These are phyloP conservation scores for Aphodius granarius DNA, from an alignment of 2,888 invertebrate genomes.

Conservation along the genomic window DNA sequence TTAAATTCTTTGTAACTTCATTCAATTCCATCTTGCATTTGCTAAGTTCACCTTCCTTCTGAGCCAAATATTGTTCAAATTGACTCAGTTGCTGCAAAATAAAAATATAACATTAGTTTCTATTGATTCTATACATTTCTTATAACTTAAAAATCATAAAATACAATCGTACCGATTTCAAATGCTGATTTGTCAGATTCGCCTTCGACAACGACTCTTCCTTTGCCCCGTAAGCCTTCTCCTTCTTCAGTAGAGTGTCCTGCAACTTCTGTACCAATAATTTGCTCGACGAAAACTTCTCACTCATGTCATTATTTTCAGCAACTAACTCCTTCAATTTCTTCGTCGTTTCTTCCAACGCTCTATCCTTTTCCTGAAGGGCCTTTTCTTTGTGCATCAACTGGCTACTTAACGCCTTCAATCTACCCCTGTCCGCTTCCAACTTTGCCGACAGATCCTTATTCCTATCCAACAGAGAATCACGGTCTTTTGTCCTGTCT, in stretches of 20 bases:
- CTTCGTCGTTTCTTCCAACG: conserved; percentile 32
- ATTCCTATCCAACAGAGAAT: conserved; percentile 38
- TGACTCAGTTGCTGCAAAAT: conserved; percentile 42
- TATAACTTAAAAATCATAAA: too few species aligned
- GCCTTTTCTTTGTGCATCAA: conserved; percentile 37
- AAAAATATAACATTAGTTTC: conserved; percentile 17
- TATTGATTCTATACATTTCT: too few species aligned
- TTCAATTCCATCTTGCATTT: conserved; percentile 39
- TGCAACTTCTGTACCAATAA: conserved; percentile 42
- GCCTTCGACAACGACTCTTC: conserved; percentile 43
- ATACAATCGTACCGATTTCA: conserved; percentile 39
- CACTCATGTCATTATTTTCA: conserved; percentile 38
- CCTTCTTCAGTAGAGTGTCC: conserved; percentile 44
- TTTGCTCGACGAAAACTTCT: conserved; percentile 40
- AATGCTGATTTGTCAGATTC: conserved; percentile 39
- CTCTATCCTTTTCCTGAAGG: conserved; percentile 36
- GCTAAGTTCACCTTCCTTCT: conserved; percentile 34
- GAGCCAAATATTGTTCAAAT: conserved; percentile 39
- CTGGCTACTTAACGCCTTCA: conserved; percentile 36
- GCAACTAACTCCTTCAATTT: conserved; percentile 35
- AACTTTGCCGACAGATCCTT: conserved; percentile 25
- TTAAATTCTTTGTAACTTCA: conserved; percentile 40
- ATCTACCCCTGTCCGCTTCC: conserved; percentile 39
- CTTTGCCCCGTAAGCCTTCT: conserved; percentile 44
- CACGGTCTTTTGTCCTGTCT: conserved; percentile 47